These are phyloP conservation scores for Mellivora capensis DNA, from an alignment of 2,113 vertebrate genomes.

Conservation along the genomic window DNA sequence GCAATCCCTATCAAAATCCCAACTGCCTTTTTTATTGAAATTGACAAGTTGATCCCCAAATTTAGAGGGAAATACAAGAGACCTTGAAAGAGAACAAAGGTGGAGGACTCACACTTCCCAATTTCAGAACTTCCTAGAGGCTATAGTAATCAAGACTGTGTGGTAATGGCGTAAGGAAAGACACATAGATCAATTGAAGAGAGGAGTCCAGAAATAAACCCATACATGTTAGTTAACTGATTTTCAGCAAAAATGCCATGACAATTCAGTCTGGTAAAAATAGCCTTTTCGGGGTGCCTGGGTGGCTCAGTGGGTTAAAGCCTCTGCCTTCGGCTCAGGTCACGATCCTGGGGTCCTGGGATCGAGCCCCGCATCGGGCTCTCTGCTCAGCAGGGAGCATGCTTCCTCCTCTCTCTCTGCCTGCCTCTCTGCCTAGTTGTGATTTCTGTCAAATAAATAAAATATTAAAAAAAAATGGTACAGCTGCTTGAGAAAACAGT, in stretches of 20 bases:
- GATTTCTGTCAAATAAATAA: no score
- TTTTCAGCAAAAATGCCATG: neutral
- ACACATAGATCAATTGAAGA: neutral
- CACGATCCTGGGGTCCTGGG: no score
- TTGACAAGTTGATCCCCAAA: neutral
- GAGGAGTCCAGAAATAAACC: neutral
- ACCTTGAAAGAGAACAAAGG: neutral
- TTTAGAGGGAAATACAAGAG: neutral
- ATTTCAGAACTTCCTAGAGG: conserved; percentile 15
- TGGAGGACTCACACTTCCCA: neutral
- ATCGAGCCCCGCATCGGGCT: no score
- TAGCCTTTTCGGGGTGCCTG: neutral
- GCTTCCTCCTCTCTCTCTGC: no score
- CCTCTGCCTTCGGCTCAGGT: no score
- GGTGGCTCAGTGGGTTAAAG: no score
- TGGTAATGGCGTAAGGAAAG: neutral
- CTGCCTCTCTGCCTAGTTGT: no score
- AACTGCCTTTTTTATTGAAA: neutral
- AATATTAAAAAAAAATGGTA: neutral
- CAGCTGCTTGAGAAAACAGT: neutral
- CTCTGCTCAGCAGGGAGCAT: no score
- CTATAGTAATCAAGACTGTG: neutral
- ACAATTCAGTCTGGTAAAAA: neutral
- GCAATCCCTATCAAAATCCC: neutral
- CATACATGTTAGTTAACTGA: neutral